These are phyloP conservation scores for Smutsia gigantea DNA, from an alignment of 2,797 vertebrate genomes.

Conservation along the genomic window DNA sequence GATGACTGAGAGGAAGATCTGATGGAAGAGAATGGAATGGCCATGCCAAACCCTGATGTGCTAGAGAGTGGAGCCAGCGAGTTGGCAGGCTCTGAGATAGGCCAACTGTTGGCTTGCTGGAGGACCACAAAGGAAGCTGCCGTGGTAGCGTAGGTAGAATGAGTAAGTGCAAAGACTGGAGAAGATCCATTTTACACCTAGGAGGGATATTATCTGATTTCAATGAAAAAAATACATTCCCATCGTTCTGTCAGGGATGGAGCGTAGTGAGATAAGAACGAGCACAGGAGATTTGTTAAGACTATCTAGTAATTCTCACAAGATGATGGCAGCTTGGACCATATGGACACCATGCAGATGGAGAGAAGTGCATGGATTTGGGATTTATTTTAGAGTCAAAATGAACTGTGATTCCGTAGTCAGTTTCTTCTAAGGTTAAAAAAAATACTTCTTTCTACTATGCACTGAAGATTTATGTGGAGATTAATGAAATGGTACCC, in stretches of 20 bases:
- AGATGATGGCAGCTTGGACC: not conserved
- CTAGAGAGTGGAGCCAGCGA: not conserved
- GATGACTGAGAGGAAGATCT: not conserved
- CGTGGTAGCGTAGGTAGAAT: not conserved
- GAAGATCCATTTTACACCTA: not conserved
- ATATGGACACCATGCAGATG: not conserved
- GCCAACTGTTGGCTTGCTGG: not conserved
- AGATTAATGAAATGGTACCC: conserved; percentile 73
- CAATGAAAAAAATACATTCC: not conserved
- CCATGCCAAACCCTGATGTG: not conserved
- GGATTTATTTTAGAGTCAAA: conserved; percentile 42
- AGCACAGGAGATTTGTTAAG: not conserved
- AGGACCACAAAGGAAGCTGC: not conserved
- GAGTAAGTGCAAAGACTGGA: not conserved
- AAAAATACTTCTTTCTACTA: not conserved
- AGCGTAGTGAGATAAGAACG: not conserved
- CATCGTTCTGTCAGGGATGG: not conserved
- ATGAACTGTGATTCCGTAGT: conserved; percentile 36
- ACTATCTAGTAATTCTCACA: not conserved
- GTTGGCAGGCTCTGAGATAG: not conserved
- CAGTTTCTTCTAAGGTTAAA: conserved; percentile 49
- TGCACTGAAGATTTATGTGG: conserved; percentile 62
- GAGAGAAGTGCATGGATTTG: not conserved
- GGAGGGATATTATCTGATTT: not conserved
- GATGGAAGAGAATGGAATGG: not conserved